Conservation (phyloP, 2,797 vertebrate species). For the Pangasius krempfi region DNA sequence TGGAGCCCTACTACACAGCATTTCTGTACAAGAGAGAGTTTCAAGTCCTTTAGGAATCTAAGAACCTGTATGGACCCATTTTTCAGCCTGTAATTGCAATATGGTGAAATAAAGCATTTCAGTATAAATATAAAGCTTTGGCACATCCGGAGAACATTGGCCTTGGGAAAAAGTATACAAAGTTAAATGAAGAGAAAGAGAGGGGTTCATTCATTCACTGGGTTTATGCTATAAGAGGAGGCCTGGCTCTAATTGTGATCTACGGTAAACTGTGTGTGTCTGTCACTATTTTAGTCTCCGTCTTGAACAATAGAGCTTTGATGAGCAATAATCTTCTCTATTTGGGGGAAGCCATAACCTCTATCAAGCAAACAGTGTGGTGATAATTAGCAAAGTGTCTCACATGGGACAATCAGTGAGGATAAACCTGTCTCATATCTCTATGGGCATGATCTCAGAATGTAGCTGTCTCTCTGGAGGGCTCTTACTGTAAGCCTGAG, state of each 20-base stretch:
- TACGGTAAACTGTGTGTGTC: conserved; percentile 35
- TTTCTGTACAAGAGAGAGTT: background rate
- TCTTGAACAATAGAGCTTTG: conserved; percentile 53
- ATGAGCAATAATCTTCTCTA: conserved; percentile 34
- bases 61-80: background rate
- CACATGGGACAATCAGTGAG: conserved; percentile 44
- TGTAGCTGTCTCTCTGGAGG: conserved; percentile 14
- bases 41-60: background rate
- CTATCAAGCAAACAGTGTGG: conserved; percentile 31
- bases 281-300: conserved; percentile 27
- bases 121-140: background rate
- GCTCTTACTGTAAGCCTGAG: conserved; percentile 50
- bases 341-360: conserved; percentile 35
- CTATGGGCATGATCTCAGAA: conserved; percentile 50
- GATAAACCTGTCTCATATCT: conserved; percentile 51
- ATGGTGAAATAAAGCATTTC: background rate
- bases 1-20: background rate
- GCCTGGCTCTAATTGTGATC: conserved; percentile 46
- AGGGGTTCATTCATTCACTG: background rate
- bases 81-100: background rate
- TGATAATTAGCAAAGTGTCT: conserved; percentile 55
- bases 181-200: background rate
- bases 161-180: background rate
- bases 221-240: conserved; percentile 11
- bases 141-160: background rate